Conservation (phyloP, 2,797 vertebrate genomes). For the Alcedo quadribrachys region DNA sequence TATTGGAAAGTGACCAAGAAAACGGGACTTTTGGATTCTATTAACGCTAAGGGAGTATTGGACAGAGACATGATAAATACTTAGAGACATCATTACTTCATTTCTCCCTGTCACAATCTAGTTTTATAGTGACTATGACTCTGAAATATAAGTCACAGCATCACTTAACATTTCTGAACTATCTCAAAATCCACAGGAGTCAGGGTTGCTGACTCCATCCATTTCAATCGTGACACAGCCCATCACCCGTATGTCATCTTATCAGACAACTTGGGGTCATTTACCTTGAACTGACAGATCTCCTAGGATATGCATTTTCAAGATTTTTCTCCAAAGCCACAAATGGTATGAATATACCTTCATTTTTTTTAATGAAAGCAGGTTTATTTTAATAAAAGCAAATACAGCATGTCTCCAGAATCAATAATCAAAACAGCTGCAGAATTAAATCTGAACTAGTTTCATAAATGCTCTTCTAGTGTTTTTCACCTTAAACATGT, state of each 20-base stretch:
- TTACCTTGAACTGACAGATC: not conserved
- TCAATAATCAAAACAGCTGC: not conserved
- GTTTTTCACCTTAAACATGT: not conserved
- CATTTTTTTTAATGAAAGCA: not conserved
- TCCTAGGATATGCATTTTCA: not conserved
- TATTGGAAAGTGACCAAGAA: not conserved
- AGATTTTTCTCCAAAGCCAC: not conserved
- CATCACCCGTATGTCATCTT: rapidly evolving
- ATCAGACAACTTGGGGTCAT: rapidly evolving
- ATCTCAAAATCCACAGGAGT: not conserved
- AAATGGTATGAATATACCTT: not conserved
- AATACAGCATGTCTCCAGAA: not conserved
- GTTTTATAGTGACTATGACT: not conserved
- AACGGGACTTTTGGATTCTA: not conserved
- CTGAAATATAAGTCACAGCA: not conserved
- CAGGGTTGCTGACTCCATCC: not conserved
- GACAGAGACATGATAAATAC: not conserved
- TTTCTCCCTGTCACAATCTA: not conserved
- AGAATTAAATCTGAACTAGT: not conserved
- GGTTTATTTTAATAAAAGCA: not conserved
- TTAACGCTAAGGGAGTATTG: not conserved
- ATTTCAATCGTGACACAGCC: not conserved
- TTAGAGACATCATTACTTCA: not conserved
- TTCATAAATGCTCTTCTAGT: not conserved
- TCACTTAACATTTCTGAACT: not conserved